Conservation (phyloP, 2,888 invertebrate species). For the Tenodera sinensis region DNA sequence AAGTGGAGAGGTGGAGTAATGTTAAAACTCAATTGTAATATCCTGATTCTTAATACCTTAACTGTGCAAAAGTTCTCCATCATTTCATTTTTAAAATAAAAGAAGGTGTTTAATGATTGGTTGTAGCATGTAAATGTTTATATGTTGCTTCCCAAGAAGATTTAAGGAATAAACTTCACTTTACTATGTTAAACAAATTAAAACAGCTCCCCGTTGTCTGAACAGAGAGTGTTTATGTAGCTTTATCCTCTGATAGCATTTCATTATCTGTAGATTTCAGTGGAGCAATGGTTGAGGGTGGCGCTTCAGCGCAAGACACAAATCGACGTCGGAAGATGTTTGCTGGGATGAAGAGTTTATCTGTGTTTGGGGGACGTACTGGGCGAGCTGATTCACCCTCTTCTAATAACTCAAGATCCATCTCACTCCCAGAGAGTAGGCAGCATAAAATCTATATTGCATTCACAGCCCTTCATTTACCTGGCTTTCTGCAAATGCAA, state of each 20-base stretch:
- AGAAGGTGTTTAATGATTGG: too few relatives aligned
- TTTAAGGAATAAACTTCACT: too few relatives aligned
- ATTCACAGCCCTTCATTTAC: background rate
- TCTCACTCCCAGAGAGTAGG: constrained; percentile 85
- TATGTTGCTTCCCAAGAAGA: too few relatives aligned
- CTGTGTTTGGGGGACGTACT: constrained; percentile 67
- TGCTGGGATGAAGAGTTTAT: constrained; percentile 77
- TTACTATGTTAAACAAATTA: too few relatives aligned
- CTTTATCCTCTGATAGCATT: background rate
- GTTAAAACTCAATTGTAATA: too few relatives aligned
- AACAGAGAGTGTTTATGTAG: background rate
- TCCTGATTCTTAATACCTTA: too few relatives aligned
- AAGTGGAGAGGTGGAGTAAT: too few relatives aligned
- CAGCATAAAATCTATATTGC: background rate
- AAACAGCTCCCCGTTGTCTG: background rate
- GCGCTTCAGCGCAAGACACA: background rate
- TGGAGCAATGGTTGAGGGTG: constrained; percentile 1
- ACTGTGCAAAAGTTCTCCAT: too few relatives aligned
- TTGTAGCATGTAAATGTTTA: too few relatives aligned
- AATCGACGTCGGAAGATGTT: constrained; percentile 66
- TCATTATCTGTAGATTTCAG: constrained; percentile 1
- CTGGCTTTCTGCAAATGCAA: background rate
- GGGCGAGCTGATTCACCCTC: constrained; percentile 50
- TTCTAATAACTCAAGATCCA: constrained; percentile 55
- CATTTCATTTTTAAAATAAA: too few relatives aligned